A percentile compares a stretch with the other conserved stretches of the same genome.
These are phyloP conservation scores for Acipenser ruthenus DNA, from an alignment of 2,797 vertebrate species.

Conservation along the genomic window DNA sequence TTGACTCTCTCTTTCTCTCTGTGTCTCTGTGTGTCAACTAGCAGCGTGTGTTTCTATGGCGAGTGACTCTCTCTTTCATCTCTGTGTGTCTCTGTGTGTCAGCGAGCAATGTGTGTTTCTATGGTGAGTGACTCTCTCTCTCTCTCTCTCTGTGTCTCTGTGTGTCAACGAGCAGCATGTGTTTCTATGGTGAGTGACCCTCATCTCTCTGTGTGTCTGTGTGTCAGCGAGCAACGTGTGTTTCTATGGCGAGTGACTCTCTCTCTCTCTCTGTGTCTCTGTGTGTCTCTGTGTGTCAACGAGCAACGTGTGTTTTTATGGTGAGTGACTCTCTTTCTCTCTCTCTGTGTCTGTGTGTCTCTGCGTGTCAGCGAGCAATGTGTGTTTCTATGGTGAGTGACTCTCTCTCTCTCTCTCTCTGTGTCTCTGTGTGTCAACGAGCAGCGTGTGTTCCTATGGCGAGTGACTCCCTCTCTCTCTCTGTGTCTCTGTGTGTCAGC, in stretches of 20 bases:
- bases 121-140: no score
- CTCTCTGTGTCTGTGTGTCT: conserved; percentile 18
- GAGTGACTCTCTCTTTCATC: no score
- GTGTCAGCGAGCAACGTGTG: conserved; percentile 5
- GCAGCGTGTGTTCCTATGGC: conserved; percentile 18
- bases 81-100: no score
- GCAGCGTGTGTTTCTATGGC: no score
- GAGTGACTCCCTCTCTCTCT: conserved; percentile 1
- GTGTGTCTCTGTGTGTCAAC: conserved; percentile 9
- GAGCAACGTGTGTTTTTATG: not conserved
- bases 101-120: no score
- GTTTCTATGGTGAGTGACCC: conserved; percentile 77
- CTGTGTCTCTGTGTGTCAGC: conserved; percentile 9
- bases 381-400: conserved; percentile 84
- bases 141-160: conserved; percentile 20
- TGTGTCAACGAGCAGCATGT: conserved; percentile 70
- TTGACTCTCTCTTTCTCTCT: no score
- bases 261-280: no score
- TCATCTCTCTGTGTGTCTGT: not conserved
- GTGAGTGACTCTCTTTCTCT: conserved; percentile 18
- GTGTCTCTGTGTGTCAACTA: no score
- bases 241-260: no score
- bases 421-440: not conserved
- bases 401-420: not conserved
- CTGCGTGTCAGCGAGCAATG: conserved; percentile 61